Evolutionary conservation across 37 sponge, comb jelly and placozoan species (phyloP).

Genomic region (Diacarnus erythraeanus): DNA sequence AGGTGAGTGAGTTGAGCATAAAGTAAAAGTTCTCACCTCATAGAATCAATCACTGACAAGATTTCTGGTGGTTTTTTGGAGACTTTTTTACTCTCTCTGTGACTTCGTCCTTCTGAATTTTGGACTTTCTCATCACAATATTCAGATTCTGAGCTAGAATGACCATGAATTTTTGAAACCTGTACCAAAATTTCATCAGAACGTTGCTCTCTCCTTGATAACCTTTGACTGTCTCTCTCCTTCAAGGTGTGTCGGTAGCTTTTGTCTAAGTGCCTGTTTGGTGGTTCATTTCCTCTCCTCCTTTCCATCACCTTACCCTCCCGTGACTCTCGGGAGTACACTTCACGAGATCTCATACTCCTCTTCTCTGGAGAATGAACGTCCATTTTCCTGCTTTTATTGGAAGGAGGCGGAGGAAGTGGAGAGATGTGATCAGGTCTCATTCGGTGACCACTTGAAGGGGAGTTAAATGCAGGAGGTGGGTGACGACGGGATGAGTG

Average conservation of each 20-base stretch:
- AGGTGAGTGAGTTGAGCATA: not conserved
- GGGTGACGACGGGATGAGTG: not conserved
- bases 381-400: not conserved
- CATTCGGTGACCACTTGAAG: not conserved
- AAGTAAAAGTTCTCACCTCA: not conserved
- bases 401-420: not conserved
- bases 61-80: not conserved
- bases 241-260: not conserved
- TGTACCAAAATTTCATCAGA: not conserved
- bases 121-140: not conserved
- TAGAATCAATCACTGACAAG: constrained; percentile 1
- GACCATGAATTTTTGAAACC: not conserved
- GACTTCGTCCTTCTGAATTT: not conserved
- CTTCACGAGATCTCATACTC: not conserved
- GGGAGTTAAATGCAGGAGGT: not conserved
- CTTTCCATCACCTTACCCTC: not conserved
- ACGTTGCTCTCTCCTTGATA: not conserved
- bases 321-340: not conserved
- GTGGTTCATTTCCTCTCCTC: not conserved
- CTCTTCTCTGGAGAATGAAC: not conserved
- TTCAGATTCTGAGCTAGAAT: not conserved
- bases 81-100: not conserved
- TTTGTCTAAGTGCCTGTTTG: not conserved
- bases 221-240: not conserved
- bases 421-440: not conserved